Percentiles rank a stretch among this genome's conserved stretches.
Conservation (phyloP, 2,797 vertebrate species). For the Malacoctenus gilli region DNA sequence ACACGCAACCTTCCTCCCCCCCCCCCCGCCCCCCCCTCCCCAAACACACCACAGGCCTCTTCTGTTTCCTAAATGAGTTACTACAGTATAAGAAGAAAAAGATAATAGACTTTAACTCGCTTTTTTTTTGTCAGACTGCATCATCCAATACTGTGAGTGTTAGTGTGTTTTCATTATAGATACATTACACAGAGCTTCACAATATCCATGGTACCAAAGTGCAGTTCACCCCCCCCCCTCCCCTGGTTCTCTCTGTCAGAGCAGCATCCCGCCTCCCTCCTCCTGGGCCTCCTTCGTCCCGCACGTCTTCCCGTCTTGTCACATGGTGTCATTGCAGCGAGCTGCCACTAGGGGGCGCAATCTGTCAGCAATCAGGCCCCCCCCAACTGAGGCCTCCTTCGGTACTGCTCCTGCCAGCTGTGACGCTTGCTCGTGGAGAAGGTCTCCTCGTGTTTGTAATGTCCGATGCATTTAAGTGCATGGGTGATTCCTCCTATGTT, state of each 20-base stretch:
- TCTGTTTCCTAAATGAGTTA: slow-evolving; percentile 74
- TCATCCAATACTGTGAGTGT: slow-evolving; percentile 81
- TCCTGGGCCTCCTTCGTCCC: slow-evolving; percentile 33
- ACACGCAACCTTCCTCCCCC: slow-evolving; percentile 50
- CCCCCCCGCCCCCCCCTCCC: slow-evolving; percentile 26
- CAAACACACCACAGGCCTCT: slow-evolving; percentile 55
- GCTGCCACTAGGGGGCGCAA: slow-evolving; percentile 65
- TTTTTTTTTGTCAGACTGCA: slow-evolving; percentile 76
- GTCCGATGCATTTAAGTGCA: slow-evolving; percentile 77
- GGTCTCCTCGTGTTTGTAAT: slow-evolving; percentile 61
- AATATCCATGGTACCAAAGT: slow-evolving; percentile 84
- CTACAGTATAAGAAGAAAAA: slow-evolving; percentile 76
- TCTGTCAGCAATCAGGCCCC: slow-evolving; percentile 62
- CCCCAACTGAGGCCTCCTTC: slow-evolving; percentile 49
- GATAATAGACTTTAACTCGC: slow-evolving; percentile 71
- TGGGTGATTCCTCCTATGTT: slow-evolving; percentile 78
- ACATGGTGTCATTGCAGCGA: slow-evolving; percentile 63
- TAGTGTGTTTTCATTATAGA: slow-evolving; percentile 80
- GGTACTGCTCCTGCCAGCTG: slow-evolving; percentile 73
- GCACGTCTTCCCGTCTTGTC: slow-evolving; percentile 4
- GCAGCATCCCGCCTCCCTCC: slow-evolving; percentile 72
- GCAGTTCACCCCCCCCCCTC: slow-evolving; percentile 74
- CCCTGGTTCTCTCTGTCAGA: slow-evolving; percentile 61
- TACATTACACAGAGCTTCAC: slow-evolving; percentile 80
- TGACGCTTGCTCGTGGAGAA: slow-evolving; percentile 60